A percentile compares a stretch with the other conserved stretches of the same genome.
phyloP scores from a whole-genome alignment of 2,113 vertebrate species.

The Salvator merianae region DNA sequence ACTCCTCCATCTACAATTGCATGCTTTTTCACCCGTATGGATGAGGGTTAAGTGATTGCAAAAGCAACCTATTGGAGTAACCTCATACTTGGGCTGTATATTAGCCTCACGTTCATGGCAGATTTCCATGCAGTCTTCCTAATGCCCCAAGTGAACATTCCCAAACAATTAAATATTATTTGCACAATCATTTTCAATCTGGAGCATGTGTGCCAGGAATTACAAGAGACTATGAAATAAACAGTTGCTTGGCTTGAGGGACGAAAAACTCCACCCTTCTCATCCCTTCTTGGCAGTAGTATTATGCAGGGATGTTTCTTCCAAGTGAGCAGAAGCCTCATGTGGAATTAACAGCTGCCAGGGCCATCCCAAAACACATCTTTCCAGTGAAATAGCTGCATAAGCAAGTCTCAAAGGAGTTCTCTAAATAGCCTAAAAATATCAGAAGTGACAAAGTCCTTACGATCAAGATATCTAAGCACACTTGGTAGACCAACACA shows the following conservation, averaged over 20 bases:
- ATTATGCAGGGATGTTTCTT: neutral
- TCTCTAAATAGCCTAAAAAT: neutral
- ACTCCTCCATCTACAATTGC: too few species aligned
- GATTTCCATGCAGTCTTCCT: neutral
- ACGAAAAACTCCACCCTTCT: neutral
- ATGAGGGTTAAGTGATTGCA: neutral
- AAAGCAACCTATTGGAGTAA: neutral
- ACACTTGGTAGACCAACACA: neutral
- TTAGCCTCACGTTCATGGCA: neutral
- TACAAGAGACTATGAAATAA: conserved; percentile 6
- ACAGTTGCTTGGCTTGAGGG: conserved; percentile 2
- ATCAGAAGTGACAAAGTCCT: neutral
- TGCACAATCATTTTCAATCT: conserved; percentile 1
- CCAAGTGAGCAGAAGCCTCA: conserved; percentile 5
- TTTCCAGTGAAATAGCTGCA: neutral
- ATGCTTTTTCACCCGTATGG: too few species aligned
- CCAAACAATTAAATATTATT: conserved; percentile 7
- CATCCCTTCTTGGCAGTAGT: conserved; percentile 5
- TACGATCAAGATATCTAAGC: accelerated
- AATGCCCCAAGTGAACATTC: conserved; percentile 10
- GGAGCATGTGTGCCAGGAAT: neutral
- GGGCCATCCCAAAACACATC: neutral
- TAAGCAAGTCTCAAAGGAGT: neutral
- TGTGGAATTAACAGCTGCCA: conserved; percentile 8
- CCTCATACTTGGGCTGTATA: neutral